A percentile compares a stretch with the other conserved stretches of the same genome.
Conservation (phyloP, 1,140 invertebrate genomes). For the Macrosteles quadrilineatus region DNA sequence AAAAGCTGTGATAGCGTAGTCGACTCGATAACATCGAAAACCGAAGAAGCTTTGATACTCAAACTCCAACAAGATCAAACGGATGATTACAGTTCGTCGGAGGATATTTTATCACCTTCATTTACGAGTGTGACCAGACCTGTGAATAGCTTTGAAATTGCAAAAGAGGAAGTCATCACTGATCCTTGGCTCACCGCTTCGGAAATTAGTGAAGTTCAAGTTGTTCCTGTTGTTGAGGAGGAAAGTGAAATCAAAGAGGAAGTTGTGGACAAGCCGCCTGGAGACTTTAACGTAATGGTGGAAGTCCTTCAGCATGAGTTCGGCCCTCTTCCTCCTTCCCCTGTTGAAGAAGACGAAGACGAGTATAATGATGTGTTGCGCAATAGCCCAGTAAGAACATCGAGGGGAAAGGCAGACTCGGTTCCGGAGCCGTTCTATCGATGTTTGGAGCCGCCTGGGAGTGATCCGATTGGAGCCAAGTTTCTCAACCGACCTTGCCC, state of each 20-base stretch:
- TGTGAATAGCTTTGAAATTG: slow-evolving; percentile 28
- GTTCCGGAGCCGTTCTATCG: slow-evolving; percentile 50
- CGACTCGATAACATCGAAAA: neutral
- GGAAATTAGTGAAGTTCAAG: slow-evolving; percentile 39
- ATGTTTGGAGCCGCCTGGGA: slow-evolving; percentile 42
- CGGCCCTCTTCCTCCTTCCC: slow-evolving; percentile 75
- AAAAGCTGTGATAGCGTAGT: slow-evolving; percentile 20
- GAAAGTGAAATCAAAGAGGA: slow-evolving; percentile 26
- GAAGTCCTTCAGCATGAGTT: slow-evolving; percentile 61
- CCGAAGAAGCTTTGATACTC: slow-evolving; percentile 19
- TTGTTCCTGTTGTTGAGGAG: slow-evolving; percentile 38
- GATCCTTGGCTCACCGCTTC: slow-evolving; percentile 40
- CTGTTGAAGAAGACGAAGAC: slow-evolving; percentile 73
- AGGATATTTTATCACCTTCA: slow-evolving; percentile 9
- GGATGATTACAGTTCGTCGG: slow-evolving; percentile 2
- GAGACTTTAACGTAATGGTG: slow-evolving; percentile 43
- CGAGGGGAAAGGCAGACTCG: slow-evolving; percentile 51
- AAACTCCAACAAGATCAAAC: slow-evolving; percentile 16
- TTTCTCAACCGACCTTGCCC: slow-evolving; percentile 47
- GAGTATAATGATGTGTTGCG: slow-evolving; percentile 69
- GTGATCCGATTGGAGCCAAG: slow-evolving; percentile 41
- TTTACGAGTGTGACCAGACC: slow-evolving; percentile 5
- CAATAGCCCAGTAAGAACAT: slow-evolving; percentile 47
- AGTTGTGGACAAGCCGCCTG: slow-evolving; percentile 42
- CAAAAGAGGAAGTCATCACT: slow-evolving; percentile 29